Evolutionary conservation across 2,888 invertebrate species (phyloP).

Genomic region (Vandiemenella viatica): DNA sequence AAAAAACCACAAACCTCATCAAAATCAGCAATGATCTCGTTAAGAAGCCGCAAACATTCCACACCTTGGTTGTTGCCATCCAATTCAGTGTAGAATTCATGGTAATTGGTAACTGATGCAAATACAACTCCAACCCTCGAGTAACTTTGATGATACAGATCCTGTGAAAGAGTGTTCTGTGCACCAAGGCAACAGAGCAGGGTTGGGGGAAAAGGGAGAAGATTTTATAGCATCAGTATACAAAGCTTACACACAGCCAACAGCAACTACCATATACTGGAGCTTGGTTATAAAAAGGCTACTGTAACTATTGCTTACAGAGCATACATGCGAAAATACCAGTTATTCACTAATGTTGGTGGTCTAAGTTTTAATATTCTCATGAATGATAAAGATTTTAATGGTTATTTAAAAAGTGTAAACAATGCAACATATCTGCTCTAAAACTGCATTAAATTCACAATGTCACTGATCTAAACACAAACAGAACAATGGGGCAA

Average conservation of each 20-base stretch:
- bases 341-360: no score
- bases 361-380: no score
- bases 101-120: constrained; percentile 85
- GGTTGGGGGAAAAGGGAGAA: background rate
- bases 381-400: no score
- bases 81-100: constrained; percentile 85
- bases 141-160: constrained; percentile 86
- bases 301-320: no score
- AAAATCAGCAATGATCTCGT: constrained; percentile 88
- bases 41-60: constrained; percentile 72
- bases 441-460: no score
- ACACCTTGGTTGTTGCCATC: constrained; percentile 85
- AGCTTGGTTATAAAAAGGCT: no score
- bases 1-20: constrained; percentile 51
- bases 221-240: constrained; percentile 6
- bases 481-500: no score
- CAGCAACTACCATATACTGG: constrained; percentile 2
- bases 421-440: no score
- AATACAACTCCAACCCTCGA: constrained; percentile 81
- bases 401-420: no score
- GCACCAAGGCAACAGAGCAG: constrained; percentile 24
- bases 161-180: constrained; percentile 37
- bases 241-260: constrained; percentile 6
- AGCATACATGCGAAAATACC: no score
- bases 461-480: no score